Conservation (phyloP, 2,888 invertebrate genomes). For the Dendrolimus pini region DNA sequence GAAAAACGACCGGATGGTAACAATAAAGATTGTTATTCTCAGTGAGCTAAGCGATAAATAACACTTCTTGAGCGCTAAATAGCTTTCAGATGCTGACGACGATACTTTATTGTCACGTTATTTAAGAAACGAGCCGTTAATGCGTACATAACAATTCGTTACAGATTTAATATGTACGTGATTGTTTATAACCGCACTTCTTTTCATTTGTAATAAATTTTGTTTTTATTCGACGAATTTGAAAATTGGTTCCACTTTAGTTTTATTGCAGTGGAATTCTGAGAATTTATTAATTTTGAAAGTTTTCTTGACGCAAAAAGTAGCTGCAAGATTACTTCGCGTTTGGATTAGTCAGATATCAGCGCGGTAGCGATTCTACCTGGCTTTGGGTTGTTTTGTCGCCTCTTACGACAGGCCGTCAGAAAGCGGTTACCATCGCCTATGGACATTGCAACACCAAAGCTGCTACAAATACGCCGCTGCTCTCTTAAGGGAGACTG, state of each 20-base stretch:
- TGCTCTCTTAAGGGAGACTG: too few species aligned
- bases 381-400: too few species aligned
- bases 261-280: too few species aligned
- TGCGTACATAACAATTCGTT: conserved; percentile 58
- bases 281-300: too few species aligned
- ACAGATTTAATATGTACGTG: conserved; percentile 26
- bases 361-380: too few species aligned
- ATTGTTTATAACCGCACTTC: conserved; percentile 42
- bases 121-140: conserved; percentile 51
- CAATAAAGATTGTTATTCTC: conserved; percentile 30
- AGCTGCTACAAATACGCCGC: too few species aligned
- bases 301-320: too few species aligned
- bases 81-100: conserved; percentile 36
- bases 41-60: conserved; percentile 38
- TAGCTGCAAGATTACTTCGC: too few species aligned
- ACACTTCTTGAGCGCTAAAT: conserved; percentile 42
- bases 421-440: too few species aligned
- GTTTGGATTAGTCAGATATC: too few species aligned
- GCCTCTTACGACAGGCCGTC: too few species aligned
- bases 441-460: too few species aligned
- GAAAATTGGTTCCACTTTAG: neutral
- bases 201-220: conserved; percentile 24
- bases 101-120: conserved; percentile 62
- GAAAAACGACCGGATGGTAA: conserved; percentile 26
- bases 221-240: conserved; percentile 25